phyloP scores from a whole-genome alignment of 1,140 invertebrate species.

The Pantala flavescens region DNA sequence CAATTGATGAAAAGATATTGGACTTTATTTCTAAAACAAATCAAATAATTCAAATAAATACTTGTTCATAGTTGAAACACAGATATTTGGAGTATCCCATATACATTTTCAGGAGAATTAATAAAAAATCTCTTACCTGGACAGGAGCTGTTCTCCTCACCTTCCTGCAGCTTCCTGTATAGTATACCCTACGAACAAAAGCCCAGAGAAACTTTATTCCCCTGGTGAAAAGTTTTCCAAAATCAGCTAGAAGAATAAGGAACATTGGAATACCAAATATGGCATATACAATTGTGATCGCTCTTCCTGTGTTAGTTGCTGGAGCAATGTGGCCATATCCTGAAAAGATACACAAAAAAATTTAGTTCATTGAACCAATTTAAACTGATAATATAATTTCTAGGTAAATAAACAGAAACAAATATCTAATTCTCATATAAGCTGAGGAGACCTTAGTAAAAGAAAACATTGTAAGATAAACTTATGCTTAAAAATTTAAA shows the following conservation, averaged over 20 bases:
- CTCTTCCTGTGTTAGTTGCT: slow-evolving; percentile 67
- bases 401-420: too few relatives aligned
- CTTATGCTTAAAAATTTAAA: too few relatives aligned
- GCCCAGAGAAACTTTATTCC: slow-evolving; percentile 90
- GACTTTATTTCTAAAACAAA: too few relatives aligned
- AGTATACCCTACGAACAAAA: slow-evolving; percentile 73
- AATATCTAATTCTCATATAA: too few relatives aligned
- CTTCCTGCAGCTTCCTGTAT: slow-evolving; percentile 71
- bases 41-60: too few relatives aligned
- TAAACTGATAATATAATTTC: too few relatives aligned
- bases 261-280: slow-evolving; percentile 91
- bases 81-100: too few relatives aligned
- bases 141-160: slow-evolving; percentile 61
- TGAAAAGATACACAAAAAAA: slow-evolving; percentile 36
- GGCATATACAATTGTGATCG: slow-evolving; percentile 85
- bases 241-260: slow-evolving; percentile 81
- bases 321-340: slow-evolving; percentile 92
- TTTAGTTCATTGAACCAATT: background rate
- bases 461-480: too few relatives aligned
- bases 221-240: slow-evolving; percentile 83
- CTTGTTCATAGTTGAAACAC: too few relatives aligned
- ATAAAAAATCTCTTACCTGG: slow-evolving; percentile 47
- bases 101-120: too few relatives aligned
- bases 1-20: too few relatives aligned
- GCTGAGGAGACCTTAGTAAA: too few relatives aligned